Conservation (phyloP, 2,113 vertebrate species). For the Meles meles region DNA sequence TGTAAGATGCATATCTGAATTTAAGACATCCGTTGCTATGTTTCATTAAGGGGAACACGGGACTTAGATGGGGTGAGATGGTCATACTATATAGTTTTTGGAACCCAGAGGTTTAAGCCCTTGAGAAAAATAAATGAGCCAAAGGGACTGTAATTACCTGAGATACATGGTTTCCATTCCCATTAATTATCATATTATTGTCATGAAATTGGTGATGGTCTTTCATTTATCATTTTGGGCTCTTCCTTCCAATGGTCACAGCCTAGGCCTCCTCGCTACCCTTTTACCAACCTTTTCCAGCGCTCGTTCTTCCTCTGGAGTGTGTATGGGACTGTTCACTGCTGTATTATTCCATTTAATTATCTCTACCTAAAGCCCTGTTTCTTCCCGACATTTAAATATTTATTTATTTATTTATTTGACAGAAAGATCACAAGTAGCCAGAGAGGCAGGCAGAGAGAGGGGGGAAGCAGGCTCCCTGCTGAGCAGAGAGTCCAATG, state of each 20-base stretch:
- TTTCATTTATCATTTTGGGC: neutral
- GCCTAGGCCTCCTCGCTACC: neutral
- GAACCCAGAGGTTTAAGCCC: neutral
- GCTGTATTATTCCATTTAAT: neutral
- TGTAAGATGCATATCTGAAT: neutral
- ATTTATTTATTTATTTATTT: neutral
- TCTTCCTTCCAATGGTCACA: neutral
- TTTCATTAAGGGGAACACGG: neutral
- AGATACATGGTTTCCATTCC: neutral
- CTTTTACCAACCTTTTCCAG: neutral
- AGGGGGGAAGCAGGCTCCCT: too few species aligned
- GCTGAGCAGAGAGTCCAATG: too few species aligned
- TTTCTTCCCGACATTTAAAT: slow-evolving; percentile 10
- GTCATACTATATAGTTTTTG: neutral
- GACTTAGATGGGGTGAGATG: neutral
- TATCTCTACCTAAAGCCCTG: neutral
- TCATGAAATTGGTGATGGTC: neutral
- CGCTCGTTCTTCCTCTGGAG: neutral
- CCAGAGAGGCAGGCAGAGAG: too few species aligned
- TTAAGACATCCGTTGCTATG: neutral
- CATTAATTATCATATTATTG: neutral
- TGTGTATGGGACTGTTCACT: neutral
- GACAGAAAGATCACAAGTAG: too few species aligned
- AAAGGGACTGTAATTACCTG: neutral
- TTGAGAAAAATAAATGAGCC: neutral